phyloP scores from a whole-genome alignment of 2,888 invertebrate species.

The Andricus curvator region DNA sequence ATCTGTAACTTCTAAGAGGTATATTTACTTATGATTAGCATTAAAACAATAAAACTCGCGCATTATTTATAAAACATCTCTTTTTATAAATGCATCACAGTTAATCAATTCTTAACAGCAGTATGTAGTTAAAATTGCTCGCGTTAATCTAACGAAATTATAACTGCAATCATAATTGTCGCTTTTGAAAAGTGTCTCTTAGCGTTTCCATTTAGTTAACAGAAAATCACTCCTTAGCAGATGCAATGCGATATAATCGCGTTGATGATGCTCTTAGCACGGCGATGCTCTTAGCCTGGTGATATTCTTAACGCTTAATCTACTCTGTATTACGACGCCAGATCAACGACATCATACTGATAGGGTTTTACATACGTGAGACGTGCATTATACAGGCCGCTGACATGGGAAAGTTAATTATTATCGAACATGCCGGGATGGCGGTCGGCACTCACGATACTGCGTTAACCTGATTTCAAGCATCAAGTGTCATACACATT shows the following conservation, averaged over 20 bases:
- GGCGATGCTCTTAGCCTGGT: conserved; percentile 24
- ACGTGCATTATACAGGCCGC: conserved; percentile 21
- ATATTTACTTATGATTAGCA: too few species aligned
- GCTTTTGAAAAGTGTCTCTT: not conserved
- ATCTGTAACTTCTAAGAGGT: too few species aligned
- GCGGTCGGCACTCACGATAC: conserved; percentile 41
- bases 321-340: conserved; percentile 12
- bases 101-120: too few species aligned
- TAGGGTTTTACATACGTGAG: conserved; percentile 14
- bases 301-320: conserved; percentile 27
- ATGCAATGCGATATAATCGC: conserved; percentile 4
- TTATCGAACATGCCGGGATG: conserved; percentile 53
- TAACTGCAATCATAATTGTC: not conserved
- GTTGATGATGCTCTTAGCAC: conserved; percentile 22
- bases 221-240: conserved; percentile 14
- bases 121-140: too few species aligned
- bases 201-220: conserved; percentile 22
- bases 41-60: too few species aligned
- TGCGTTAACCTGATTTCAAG: conserved; percentile 17
- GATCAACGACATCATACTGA: conserved; percentile 9
- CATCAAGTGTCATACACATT: conserved; percentile 52
- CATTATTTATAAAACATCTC: too few species aligned
- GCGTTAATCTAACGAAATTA: too few species aligned
- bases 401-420: conserved; percentile 61
- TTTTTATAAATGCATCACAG: too few species aligned